These are phyloP conservation scores for Chloromyia formosa DNA, from an alignment of 2,888 invertebrate genomes.

Conservation along the genomic window DNA sequence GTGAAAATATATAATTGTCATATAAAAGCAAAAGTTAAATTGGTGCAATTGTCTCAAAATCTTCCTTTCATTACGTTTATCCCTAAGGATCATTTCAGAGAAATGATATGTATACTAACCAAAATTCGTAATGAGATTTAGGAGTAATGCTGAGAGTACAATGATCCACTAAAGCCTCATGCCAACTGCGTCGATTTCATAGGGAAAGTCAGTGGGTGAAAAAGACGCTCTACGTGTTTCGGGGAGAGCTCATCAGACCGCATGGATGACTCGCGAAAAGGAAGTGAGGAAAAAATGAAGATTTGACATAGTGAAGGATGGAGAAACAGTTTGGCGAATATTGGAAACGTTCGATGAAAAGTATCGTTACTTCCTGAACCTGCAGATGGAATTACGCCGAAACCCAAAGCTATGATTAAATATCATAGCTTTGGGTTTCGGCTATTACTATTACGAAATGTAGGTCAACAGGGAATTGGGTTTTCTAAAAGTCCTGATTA, in stretches of 20 bases:
- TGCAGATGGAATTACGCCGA: too few relatives aligned
- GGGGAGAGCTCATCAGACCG: slow-evolving; percentile 8
- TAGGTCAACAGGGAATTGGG: too few relatives aligned
- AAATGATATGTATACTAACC: slow-evolving; percentile 40
- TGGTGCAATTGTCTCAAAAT: slow-evolving; percentile 46
- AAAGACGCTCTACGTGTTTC: neutral
- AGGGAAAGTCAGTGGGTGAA: slow-evolving; percentile 31
- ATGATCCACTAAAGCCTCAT: neutral
- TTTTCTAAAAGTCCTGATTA: too few relatives aligned
- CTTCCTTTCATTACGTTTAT: slow-evolving; percentile 46
- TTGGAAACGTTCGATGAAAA: too few relatives aligned
- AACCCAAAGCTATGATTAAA: too few relatives aligned
- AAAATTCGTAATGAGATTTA: slow-evolving; percentile 40
- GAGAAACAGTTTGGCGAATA: neutral
- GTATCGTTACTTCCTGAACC: too few relatives aligned
- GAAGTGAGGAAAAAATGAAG: slow-evolving; percentile 10
- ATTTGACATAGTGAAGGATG: slow-evolving; percentile 13
- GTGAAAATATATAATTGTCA: neutral
- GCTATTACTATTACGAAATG: too few relatives aligned
- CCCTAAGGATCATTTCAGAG: slow-evolving; percentile 14
- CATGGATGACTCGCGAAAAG: slow-evolving; percentile 2
- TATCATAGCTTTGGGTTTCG: too few relatives aligned
- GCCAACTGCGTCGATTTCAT: slow-evolving; percentile 7
- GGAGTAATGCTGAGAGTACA: slow-evolving; percentile 4
- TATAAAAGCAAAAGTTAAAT: slow-evolving; percentile 48